Evolutionary conservation across 2,888 invertebrate species (phyloP).

Genomic region (Eurois occulta): DNA sequence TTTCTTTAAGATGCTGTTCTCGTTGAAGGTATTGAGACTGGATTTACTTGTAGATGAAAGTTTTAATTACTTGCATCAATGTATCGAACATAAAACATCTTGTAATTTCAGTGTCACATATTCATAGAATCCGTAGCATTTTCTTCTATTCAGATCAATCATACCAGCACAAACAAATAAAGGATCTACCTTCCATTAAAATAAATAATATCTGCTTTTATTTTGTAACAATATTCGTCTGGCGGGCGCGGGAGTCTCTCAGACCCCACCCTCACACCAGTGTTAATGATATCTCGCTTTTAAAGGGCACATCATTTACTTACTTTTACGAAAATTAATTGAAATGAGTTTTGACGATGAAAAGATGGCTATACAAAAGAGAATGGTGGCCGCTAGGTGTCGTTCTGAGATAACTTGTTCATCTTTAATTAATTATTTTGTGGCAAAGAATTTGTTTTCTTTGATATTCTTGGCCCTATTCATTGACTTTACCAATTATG

Average conservation of each 20-base stretch:
- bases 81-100: neutral
- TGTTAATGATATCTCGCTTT: slow-evolving; percentile 90
- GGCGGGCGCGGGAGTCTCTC: slow-evolving; percentile 54
- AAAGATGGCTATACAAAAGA: slow-evolving; percentile 89
- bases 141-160: slow-evolving; percentile 14
- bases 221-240: slow-evolving; percentile 45
- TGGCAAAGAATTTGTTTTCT: slow-evolving; percentile 86
- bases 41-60: neutral
- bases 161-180: slow-evolving; percentile 12
- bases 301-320: slow-evolving; percentile 90
- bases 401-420: slow-evolving; percentile 89
- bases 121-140: neutral
- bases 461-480: slow-evolving; percentile 82
- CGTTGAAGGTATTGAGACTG: neutral
- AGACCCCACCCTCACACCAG: slow-evolving; percentile 73
- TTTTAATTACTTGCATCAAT: slow-evolving; percentile 1
- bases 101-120: neutral
- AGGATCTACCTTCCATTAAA: neutral
- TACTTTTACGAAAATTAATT: slow-evolving; percentile 90
- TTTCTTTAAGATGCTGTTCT: slow-evolving; percentile 62
- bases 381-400: slow-evolving; percentile 88
- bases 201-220: slow-evolving; percentile 42
- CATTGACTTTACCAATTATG: slow-evolving; percentile 80
- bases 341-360: slow-evolving; percentile 90
- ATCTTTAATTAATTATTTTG: slow-evolving; percentile 89